These are phyloP conservation scores for Hydrozoanthus gracilis DNA, from an alignment of 92 coral and sea anemone species.

Conservation along the genomic window DNA sequence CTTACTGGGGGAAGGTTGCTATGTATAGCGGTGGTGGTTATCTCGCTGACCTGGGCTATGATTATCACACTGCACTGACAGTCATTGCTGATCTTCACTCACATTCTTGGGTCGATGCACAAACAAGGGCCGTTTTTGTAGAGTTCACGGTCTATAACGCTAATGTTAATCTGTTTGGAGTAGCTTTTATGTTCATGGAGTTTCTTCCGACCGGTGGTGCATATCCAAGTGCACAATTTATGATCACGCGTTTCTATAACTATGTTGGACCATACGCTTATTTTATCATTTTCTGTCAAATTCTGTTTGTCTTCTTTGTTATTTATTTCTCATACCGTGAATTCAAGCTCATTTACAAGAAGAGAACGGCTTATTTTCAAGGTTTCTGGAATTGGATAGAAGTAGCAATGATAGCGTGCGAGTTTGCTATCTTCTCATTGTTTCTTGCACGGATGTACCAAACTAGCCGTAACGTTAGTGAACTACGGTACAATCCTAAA, in stretches of 20 bases:
- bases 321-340: constrained; percentile 91
- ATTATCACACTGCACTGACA: constrained; percentile 83
- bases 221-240: constrained; percentile 70
- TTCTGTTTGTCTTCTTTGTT: constrained; percentile 76
- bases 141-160: constrained; percentile 95
- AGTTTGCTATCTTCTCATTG: constrained; percentile 71
- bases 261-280: constrained; percentile 71
- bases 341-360: constrained; percentile 75
- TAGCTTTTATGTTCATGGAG: constrained; percentile 86
- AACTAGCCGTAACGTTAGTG: constrained; percentile 76
- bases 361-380: constrained; percentile 70
- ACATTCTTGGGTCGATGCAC: constrained; percentile 76
- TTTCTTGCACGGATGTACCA: constrained; percentile 85
- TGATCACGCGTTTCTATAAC: constrained; percentile 79
- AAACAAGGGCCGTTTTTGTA: constrained; percentile 78
- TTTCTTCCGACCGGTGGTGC: constrained; percentile 90
- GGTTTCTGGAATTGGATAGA: constrained; percentile 98
- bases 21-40: constrained; percentile 91
- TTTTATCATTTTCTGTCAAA: constrained; percentile 71
- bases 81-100: constrained; percentile 91
- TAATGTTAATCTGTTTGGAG: constrained; percentile 83
- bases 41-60: constrained; percentile 91
- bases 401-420: constrained; percentile 69
- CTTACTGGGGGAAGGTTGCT: constrained; percentile 87
- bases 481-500: constrained; percentile 87